Evolutionary conservation across 2,797 vertebrate genomes (phyloP).

Genomic region (Uromys caudimaculatus): DNA sequence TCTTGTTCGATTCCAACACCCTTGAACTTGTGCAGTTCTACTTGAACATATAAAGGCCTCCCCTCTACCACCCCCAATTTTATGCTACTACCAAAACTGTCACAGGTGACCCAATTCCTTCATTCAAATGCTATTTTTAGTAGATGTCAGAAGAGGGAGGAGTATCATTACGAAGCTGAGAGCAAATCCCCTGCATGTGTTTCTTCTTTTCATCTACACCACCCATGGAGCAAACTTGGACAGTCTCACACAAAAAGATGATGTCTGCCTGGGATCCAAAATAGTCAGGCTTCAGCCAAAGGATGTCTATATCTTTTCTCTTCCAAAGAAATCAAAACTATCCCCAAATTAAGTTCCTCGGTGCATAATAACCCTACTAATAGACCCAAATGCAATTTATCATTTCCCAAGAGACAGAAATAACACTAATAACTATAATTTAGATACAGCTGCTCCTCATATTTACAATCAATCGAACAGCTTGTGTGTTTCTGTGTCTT

Average conservation of each 20-base stretch:
- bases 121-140: constrained; percentile 89
- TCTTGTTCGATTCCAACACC: background rate
- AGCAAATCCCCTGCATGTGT: constrained; percentile 74
- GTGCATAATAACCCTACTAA: constrained; percentile 78
- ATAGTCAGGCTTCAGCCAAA: constrained; percentile 77
- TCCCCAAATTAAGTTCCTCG: constrained; percentile 78
- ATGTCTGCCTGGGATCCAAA: constrained; percentile 70
- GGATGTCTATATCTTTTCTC: constrained; percentile 72
- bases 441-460: constrained; percentile 58
- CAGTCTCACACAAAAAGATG: constrained; percentile 72
- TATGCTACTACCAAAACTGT: constrained; percentile 83
- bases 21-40: background rate
- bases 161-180: constrained; percentile 78
- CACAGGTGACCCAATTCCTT: constrained; percentile 89
- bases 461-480: constrained; percentile 73
- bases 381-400: constrained; percentile 75
- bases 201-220: constrained; percentile 78
- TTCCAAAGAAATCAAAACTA: constrained; percentile 73
- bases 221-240: constrained; percentile 78
- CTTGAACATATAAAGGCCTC: constrained; percentile 23
- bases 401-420: constrained; percentile 77
- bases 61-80: constrained; percentile 64
- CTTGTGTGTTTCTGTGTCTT: constrained; percentile 68
- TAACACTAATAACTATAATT: constrained; percentile 82
- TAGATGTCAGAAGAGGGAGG: constrained; percentile 86